Evolutionary conservation across 2,888 invertebrate genomes (phyloP), one percentile per base, ranked within the genome.

Genomic region (Amorpha juglandis): DNA sequence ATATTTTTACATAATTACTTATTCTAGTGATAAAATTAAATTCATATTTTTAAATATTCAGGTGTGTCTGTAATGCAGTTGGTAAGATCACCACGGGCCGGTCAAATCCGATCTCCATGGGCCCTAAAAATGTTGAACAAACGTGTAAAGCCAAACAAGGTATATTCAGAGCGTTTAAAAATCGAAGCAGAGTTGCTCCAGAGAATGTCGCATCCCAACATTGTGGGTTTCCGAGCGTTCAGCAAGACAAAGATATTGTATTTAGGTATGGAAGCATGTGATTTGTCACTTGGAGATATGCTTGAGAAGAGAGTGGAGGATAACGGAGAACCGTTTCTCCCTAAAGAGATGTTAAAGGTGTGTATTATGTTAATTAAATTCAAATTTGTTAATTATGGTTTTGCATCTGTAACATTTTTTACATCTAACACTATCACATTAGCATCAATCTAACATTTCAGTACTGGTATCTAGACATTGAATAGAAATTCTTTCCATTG

Each of bases 211-310:
- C 98, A 98, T 87, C 97, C 97, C 0, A 97, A 98, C 78, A 96
- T 98, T 66, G 96, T 98, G 9, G 98, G 98, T 0, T 98, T 96
- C 79, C 87, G 95, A 9, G 94, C 94, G 0, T 91, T 94, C 52
- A 86, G 92, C 6, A 94, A 94, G 65, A 86, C 90, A 0, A 86
- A 89, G 63, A 94, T 95, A 69, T 91, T 95, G 66, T 95, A 96
- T 67, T 86, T 98, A 64, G 97, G 96, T 0, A 96, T 98, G 95
- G 98, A 98, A 82, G 95, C 96, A 65, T 96, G 97, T 79, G 95
- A 95, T 63, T 84, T 94, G 42, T 97, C 96, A 0, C 87, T 98
- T 4, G 96, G 96, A 1, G 95, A 97, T 77, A 91, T 96, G 83
- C 95, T 98, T 71, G 97, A 97, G 83, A 92, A 94, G 58, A 94